Conservation (phyloP, 2,797 vertebrate genomes). For the Streptopelia turtur region DNA sequence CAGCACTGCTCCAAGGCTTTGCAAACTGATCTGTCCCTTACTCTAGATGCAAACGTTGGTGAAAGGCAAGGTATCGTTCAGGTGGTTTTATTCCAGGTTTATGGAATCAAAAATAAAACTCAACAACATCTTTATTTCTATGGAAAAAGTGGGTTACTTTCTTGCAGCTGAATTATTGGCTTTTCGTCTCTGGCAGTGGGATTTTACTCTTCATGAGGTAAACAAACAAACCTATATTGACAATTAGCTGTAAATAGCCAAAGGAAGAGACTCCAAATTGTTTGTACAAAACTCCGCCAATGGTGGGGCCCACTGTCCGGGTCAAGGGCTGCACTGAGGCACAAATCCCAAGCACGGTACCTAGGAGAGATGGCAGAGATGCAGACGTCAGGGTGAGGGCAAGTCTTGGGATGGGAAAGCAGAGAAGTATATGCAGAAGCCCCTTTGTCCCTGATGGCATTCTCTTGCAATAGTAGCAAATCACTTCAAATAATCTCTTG, state of each 20-base stretch:
- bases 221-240: constrained; percentile 82
- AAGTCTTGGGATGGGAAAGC: background rate
- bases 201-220: constrained; percentile 75
- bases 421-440: rapidly evolving
- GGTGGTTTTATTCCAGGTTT: background rate
- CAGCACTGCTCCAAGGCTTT: background rate
- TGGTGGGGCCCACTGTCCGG: constrained; percentile 88
- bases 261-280: constrained; percentile 87
- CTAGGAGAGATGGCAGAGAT: constrained; percentile 70
- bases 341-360: constrained; percentile 93
- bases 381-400: background rate
- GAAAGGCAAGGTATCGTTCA: background rate
- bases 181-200: constrained; percentile 43
- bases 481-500: background rate
- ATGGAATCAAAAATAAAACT: background rate
- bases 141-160: background rate
- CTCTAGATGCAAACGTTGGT: background rate
- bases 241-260: constrained; percentile 83
- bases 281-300: constrained; percentile 88
- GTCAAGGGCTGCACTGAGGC: constrained; percentile 87
- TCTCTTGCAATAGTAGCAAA: background rate
- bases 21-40: background rate
- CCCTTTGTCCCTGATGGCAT: background rate
- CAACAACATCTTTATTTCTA: background rate
- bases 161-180: background rate